These are phyloP conservation scores for Lymantria dispar DNA, from an alignment of 2,888 invertebrate genomes.

Conservation along the genomic window DNA sequence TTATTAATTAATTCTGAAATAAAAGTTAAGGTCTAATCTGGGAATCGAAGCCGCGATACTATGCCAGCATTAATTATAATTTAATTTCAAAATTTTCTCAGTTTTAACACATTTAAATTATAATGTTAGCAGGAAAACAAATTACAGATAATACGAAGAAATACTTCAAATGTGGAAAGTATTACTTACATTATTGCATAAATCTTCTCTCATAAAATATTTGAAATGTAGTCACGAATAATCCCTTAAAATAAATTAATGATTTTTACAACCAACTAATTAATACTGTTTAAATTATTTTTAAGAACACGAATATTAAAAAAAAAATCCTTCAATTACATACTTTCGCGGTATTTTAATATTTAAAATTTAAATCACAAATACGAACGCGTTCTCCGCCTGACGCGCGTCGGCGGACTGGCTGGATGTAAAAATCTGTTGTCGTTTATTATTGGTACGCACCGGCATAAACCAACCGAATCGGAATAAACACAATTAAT, in stretches of 20 bases:
- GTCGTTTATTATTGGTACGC: conserved; percentile 59
- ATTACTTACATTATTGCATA: conserved; percentile 29
- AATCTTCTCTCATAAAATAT: conserved; percentile 39
- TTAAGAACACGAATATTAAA: background rate
- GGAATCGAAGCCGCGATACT: no score
- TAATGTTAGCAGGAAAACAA: no score
- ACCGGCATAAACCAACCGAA: conserved; percentile 70
- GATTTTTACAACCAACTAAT: background rate
- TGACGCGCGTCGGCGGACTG: conserved; percentile 58
- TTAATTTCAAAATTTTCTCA: no score
- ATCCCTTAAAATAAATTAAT: conserved; percentile 3
- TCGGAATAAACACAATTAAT: conserved; percentile 55
- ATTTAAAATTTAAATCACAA: conserved; percentile 29
- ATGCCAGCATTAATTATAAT: no score
- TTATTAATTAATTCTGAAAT: no score
- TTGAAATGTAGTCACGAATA: conserved; percentile 9
- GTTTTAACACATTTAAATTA: no score
- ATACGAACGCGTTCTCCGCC: conserved; percentile 45
- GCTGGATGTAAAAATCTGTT: conserved; percentile 50
- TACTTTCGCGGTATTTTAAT: conserved; percentile 36
- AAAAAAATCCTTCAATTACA: conserved; percentile 10
- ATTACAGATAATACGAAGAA: no score
- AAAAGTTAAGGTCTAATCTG: no score
- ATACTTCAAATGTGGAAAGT: conserved; percentile 26
- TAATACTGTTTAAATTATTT: background rate